Conservation (phyloP, 2,113 vertebrate species). For the Leptocoma aspasia region DNA sequence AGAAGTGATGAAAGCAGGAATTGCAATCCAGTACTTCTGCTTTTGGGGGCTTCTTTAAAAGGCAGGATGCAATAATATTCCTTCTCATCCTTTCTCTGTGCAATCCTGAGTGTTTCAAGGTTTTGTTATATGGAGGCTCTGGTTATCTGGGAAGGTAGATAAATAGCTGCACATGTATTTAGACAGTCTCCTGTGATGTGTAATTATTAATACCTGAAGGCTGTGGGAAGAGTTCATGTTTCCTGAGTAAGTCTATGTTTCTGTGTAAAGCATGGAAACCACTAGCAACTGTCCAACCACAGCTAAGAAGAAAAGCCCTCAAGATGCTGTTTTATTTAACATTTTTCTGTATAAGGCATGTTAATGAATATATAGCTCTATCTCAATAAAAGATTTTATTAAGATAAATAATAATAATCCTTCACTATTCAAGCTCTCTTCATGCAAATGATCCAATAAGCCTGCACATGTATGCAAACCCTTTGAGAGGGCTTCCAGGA, state of each 20-base stretch:
- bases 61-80: not conserved
- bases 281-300: not conserved
- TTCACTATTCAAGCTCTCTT: not conserved
- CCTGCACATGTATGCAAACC: not conserved
- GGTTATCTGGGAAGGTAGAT: not conserved
- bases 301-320: not conserved
- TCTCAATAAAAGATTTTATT: conserved; percentile 1
- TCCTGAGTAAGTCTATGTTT: not conserved
- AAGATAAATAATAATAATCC: not conserved
- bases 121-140: not conserved
- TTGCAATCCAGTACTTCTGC: not conserved
- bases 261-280: not conserved
- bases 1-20: not conserved
- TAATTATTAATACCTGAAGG: not conserved
- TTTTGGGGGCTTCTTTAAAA: not conserved
- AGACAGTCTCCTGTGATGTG: not conserved
- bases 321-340: not conserved
- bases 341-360: not conserved
- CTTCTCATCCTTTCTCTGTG: not conserved
- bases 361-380: not conserved
- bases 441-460: not conserved
- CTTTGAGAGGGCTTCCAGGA: not conserved
- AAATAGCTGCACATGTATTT: not conserved
- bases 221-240: not conserved
- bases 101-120: not conserved